These are phyloP conservation scores for Brachypteracias leptosomus DNA, from an alignment of 2,113 vertebrate species.

Conservation along the genomic window DNA sequence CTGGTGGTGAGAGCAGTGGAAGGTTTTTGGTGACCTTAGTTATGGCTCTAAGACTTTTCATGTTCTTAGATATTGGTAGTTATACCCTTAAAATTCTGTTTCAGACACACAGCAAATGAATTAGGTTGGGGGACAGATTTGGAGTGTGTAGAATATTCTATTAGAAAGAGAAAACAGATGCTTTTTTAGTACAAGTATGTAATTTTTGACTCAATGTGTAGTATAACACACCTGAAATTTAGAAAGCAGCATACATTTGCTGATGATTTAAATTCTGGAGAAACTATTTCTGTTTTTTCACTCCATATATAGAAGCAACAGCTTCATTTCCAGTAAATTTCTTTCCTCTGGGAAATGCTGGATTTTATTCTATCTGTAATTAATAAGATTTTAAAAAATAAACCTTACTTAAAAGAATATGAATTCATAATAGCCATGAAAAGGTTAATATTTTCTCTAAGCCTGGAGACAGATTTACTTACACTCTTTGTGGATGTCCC, in stretches of 20 bases:
- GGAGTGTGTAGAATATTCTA: not conserved
- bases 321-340: not conserved
- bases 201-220: not conserved
- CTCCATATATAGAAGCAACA: not conserved
- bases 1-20: not conserved
- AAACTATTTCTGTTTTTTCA: not conserved
- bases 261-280: not conserved
- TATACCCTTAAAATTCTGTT: not conserved
- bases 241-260: not conserved
- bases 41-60: not conserved
- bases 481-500: not conserved
- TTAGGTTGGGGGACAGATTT: not conserved
- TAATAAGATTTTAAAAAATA: not conserved
- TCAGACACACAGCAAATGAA: not conserved
- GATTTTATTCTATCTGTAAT: not conserved
- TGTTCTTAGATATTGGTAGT: not conserved
- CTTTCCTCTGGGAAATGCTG: not conserved
- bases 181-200: not conserved
- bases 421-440: not conserved
- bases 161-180: not conserved
- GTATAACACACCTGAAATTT: not conserved
- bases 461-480: not conserved
- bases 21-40: not conserved
- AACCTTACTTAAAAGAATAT: not conserved
- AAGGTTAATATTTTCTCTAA: not conserved